These are phyloP conservation scores for Eriocheir sinensis DNA, from an alignment of 1,140 invertebrate genomes.

Conservation along the genomic window DNA sequence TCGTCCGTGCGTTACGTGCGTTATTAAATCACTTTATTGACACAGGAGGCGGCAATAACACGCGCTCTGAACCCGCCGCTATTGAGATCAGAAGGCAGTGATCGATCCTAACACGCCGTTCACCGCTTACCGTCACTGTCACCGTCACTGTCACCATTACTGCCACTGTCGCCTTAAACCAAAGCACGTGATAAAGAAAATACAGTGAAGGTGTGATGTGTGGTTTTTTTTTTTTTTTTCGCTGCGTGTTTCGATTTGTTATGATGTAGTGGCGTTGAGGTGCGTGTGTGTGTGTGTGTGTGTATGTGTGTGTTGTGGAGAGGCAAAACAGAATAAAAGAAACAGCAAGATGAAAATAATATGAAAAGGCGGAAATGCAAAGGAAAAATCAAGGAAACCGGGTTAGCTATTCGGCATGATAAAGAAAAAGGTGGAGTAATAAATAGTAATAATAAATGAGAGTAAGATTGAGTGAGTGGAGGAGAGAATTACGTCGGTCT, in stretches of 20 bases:
- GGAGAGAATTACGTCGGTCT: neutral
- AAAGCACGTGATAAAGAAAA: no score
- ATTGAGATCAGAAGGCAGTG: neutral
- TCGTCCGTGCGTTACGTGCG: neutral
- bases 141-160: neutral
- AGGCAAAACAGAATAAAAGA: no score
- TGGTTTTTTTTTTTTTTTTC: no score
- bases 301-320: neutral
- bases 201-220: no score
- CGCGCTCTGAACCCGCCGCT: neutral
- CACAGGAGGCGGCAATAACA: neutral
- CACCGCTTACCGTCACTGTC: no score
- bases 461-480: neutral
- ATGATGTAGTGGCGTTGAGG: neutral
- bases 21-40: neutral
- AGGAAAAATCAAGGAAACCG: no score
- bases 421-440: no score
- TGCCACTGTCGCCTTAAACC: no score
- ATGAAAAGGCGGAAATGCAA: no score
- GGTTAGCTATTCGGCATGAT: no score
- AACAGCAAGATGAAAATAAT: no score
- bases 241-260: neutral
- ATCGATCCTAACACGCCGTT: no score
- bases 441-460: neutral
- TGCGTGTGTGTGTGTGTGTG: conserved; percentile 7